Percentiles rank a stretch among this genome's conserved stretches.
Conservation (phyloP, 2,888 invertebrate genomes). For the Coenonympha arcania region DNA sequence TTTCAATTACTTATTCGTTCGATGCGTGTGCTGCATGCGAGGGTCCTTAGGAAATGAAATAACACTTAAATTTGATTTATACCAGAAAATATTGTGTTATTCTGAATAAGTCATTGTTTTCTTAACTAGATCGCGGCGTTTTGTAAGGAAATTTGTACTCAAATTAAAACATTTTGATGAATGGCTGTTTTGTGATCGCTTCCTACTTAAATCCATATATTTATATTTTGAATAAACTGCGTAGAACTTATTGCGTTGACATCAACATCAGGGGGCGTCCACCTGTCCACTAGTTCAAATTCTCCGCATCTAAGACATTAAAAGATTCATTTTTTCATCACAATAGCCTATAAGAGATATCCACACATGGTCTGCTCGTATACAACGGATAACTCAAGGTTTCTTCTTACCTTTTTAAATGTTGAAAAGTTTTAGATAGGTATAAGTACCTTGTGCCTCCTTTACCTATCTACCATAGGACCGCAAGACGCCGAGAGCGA, state of each 20-base stretch:
- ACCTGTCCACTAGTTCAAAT: background rate
- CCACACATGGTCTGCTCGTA: too few relatives aligned
- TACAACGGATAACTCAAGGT: too few relatives aligned
- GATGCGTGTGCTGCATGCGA: constrained; percentile 66
- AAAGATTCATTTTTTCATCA: too few relatives aligned
- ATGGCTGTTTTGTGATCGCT: constrained; percentile 26
- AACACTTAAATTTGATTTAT: constrained; percentile 73
- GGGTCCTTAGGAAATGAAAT: constrained; percentile 70
- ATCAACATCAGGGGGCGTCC: too few relatives aligned
- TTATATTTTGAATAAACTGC: background rate
- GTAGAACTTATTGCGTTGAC: background rate
- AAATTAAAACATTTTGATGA: constrained; percentile 44
- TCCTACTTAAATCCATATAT: constrained; percentile 2
- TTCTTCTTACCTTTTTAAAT: too few relatives aligned
- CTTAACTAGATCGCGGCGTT: constrained; percentile 54
- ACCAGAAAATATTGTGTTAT: constrained; percentile 64
- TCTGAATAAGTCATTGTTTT: constrained; percentile 69
- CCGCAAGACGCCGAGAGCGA: too few relatives aligned
- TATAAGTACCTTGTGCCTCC: too few relatives aligned
- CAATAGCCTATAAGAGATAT: too few relatives aligned
- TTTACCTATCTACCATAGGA: too few relatives aligned
- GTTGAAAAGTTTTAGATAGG: too few relatives aligned
- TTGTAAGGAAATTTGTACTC: constrained; percentile 48
- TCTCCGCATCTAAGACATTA: too few relatives aligned
- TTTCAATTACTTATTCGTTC: constrained; percentile 73